phyloP scores from a whole-genome alignment of 1,140 invertebrate genomes.

The Penaeus indicus region DNA sequence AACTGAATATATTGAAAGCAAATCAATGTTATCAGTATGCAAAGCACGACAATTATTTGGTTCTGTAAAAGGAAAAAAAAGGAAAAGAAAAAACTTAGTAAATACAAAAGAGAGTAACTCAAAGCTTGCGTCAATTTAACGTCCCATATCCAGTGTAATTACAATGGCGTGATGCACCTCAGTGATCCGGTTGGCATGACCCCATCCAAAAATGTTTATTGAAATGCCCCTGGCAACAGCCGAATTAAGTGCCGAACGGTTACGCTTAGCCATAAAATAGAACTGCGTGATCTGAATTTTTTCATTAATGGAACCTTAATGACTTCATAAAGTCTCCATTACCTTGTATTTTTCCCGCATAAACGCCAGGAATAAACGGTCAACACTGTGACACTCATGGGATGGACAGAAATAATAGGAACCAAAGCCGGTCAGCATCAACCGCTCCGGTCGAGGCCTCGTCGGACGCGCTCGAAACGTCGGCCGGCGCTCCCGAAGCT shows the following conservation, averaged over 20 bases:
- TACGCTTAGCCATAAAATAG: conserved; percentile 34
- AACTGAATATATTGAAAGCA: too few relatives aligned
- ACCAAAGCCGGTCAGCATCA: too few relatives aligned
- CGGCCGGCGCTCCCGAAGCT: too few relatives aligned
- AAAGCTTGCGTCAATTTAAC: conserved; percentile 31
- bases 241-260: conserved; percentile 35
- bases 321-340: conserved; percentile 59
- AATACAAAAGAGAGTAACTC: neutral
- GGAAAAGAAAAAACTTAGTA: neutral
- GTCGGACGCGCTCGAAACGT: too few relatives aligned
- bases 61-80: neutral
- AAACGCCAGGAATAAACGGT: conserved; percentile 31
- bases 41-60: too few relatives aligned
- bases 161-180: conserved; percentile 24
- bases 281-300: conserved; percentile 61
- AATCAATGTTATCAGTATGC: too few relatives aligned
- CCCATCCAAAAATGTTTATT: conserved; percentile 38
- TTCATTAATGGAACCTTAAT: conserved; percentile 55
- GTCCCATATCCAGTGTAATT: conserved; percentile 56
- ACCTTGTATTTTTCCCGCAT: conserved; percentile 42
- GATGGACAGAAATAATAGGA: too few relatives aligned
- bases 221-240: conserved; percentile 7
- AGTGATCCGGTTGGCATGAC: conserved; percentile 26
- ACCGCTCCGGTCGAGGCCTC: too few relatives aligned
- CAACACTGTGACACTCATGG: neutral